Evolutionary conservation across 92 coral and sea anemone species (phyloP).

Genomic region (Bergia puertoricense): DNA sequence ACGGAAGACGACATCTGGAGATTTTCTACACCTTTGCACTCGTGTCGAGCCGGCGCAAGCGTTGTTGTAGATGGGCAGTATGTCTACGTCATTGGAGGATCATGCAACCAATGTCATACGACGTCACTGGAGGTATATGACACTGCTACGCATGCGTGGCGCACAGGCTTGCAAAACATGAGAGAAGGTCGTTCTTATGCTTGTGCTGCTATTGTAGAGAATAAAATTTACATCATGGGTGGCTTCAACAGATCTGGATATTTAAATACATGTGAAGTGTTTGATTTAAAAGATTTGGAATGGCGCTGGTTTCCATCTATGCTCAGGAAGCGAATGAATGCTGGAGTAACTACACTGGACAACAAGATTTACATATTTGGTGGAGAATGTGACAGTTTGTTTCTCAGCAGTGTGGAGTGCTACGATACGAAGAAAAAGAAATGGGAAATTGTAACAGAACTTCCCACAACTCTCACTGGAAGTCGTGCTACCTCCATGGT

Average conservation of each 20-base stretch:
- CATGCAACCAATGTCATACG: conserved; percentile 8
- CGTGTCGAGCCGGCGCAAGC: conserved; percentile 56
- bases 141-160: conserved; percentile 26
- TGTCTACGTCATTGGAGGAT: conserved; percentile 62
- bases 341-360: conserved; percentile 44
- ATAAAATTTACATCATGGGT: conserved; percentile 56
- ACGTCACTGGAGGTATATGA: conserved; percentile 25
- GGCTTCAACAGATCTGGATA: conserved; percentile 50
- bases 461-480: conserved; percentile 57
- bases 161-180: conserved; percentile 37
- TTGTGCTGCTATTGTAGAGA: conserved; percentile 45
- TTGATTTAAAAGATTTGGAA: conserved; percentile 19
- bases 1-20: conserved; percentile 46
- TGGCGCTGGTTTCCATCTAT: conserved; percentile 55
- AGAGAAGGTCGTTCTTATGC: conserved; percentile 57
- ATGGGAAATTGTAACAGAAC: conserved; percentile 39
- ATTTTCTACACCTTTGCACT: conserved; percentile 50
- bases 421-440: conserved; percentile 27
- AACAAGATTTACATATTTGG: conserved; percentile 55
- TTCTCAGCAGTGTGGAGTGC: conserved; percentile 56
- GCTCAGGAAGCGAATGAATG: conserved; percentile 55
- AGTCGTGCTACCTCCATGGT: neutral
- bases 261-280: conserved; percentile 55
- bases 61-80: conserved; percentile 44
- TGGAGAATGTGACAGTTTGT: conserved; percentile 50